Evolutionary conservation across 2,113 vertebrate species (phyloP), one percentile per base, ranked within the genome.

Genomic region (Brienomyrus longianalis): DNA sequence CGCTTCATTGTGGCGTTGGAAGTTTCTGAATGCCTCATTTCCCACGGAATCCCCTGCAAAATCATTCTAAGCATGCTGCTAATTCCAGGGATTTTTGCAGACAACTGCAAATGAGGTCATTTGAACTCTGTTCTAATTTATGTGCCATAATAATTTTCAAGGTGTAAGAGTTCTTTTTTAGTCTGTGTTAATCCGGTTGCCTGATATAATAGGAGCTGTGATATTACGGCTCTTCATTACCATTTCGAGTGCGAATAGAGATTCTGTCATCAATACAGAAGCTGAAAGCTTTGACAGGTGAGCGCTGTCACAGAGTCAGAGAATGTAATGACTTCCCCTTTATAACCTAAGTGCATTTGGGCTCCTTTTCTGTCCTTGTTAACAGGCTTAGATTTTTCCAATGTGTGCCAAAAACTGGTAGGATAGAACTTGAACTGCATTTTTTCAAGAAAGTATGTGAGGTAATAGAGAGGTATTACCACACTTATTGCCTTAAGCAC

Each of bases 81-180:
- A 80, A 56, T 85, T 52, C 11, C 43, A 35, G 50, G 88, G 48
- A 83, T 43, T 89, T 89, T 89, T 17, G 19, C 88, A 83, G 51
- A 54, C 47, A 84, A 59, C 47, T 85, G 88, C 80, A 89, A 89
- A 83, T 89, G 15, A 84, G 88, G 88, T 83, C 62, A 89, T 83
- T 74, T 83, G 88, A 89, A 83, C 88, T 89, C 77, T 56, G 51
- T 80, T 83, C 80, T 83, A 83, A 89, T 83, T 89, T 59, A 89
- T 85, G 88, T 21, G 31, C 13, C 39, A 8, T 89, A 89, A 83
- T 89, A 47, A 89, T 84, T 85, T 89, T 47, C 77, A 84, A 84
- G 88, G 88, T 83, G 62, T 89, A 89, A 83, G 43, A 43, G n/a
- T 62, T 70, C 43, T 59, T 54, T 62, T 84, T 84, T 19, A 56